Evolutionary conservation across 2,888 invertebrate species (phyloP).

Genomic region (Microplitis deprimator): DNA sequence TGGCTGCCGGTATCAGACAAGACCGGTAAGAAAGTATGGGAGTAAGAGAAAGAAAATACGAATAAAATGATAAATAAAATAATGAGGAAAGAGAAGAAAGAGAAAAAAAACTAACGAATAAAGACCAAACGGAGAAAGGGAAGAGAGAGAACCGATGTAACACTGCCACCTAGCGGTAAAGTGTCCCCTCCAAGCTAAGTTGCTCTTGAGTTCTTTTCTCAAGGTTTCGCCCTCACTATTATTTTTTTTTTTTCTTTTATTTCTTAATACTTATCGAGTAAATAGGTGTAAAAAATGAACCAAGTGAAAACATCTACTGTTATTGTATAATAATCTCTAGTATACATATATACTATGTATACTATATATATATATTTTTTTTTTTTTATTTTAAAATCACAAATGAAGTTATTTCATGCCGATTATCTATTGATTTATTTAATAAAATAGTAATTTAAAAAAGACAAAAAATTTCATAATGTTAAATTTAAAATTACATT

Average conservation of each 20-base stretch:
- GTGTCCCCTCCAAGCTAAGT: conserved; percentile 53
- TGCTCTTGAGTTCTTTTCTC: conserved; percentile 31
- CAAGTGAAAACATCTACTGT: conserved; percentile 5
- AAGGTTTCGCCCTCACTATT: conserved; percentile 22
- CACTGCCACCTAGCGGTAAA: conserved; percentile 67
- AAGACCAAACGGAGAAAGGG: conserved; percentile 12
- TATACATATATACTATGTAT: background rate
- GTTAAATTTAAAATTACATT: no score
- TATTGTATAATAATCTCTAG: background rate
- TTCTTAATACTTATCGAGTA: background rate
- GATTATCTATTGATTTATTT: no score
- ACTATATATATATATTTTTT: background rate
- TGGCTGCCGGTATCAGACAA: conserved; percentile 26
- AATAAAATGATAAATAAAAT: conserved; percentile 15
- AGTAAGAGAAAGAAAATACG: conserved; percentile 17
- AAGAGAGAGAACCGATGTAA: conserved; percentile 57
- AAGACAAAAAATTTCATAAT: no score
- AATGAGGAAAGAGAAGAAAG: conserved; percentile 27
- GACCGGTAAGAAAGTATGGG: conserved; percentile 16
- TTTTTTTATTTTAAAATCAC: no score
- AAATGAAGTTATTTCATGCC: no score
- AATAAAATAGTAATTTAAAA: no score
- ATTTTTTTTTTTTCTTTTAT: background rate
- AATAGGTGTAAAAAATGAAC: background rate
- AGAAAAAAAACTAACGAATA: conserved; percentile 36